These are phyloP conservation scores for Pseudochaenichthys georgianus DNA, from an alignment of 2,797 vertebrate species.

Conservation along the genomic window DNA sequence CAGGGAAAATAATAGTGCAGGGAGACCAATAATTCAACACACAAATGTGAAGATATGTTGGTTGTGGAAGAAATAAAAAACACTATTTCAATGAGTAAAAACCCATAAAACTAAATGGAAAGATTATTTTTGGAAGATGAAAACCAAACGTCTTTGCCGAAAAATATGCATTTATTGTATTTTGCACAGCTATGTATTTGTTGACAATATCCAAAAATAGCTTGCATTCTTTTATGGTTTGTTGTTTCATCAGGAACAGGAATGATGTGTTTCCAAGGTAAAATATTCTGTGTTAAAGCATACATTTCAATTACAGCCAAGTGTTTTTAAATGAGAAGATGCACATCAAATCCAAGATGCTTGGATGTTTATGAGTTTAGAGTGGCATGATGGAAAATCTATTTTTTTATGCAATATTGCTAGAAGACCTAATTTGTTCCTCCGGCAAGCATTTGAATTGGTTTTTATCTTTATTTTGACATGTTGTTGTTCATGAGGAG, in stretches of 20 bases:
- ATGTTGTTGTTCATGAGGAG: constrained; percentile 80
- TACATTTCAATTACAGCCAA: constrained; percentile 63
- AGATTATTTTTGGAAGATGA: neutral
- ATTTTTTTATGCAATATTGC: constrained; percentile 52
- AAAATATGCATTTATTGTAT: neutral
- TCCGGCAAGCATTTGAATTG: constrained; percentile 60
- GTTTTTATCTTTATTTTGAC: constrained; percentile 80
- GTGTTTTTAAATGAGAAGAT: constrained; percentile 61
- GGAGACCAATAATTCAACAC: neutral
- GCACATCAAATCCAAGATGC: constrained; percentile 59
- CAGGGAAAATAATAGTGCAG: neutral
- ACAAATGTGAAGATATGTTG: neutral
- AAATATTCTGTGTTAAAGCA: constrained; percentile 39
- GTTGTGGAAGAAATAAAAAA: neutral
- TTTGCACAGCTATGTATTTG: constrained; percentile 15
- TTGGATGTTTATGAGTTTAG: constrained; percentile 60
- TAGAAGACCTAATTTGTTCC: constrained; percentile 77
- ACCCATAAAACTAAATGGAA: neutral
- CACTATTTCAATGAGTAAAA: neutral
- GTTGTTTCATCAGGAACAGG: constrained; percentile 28
- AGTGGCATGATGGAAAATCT: constrained; percentile 64
- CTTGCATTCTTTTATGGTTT: constrained; percentile 25
- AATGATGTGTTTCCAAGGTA: constrained; percentile 30
- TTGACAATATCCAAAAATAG: constrained; percentile 41
- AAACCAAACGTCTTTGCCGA: constrained; percentile 10